phyloP scores from a whole-genome alignment of 2,113 vertebrate species.

The Laticauda colubrina region DNA sequence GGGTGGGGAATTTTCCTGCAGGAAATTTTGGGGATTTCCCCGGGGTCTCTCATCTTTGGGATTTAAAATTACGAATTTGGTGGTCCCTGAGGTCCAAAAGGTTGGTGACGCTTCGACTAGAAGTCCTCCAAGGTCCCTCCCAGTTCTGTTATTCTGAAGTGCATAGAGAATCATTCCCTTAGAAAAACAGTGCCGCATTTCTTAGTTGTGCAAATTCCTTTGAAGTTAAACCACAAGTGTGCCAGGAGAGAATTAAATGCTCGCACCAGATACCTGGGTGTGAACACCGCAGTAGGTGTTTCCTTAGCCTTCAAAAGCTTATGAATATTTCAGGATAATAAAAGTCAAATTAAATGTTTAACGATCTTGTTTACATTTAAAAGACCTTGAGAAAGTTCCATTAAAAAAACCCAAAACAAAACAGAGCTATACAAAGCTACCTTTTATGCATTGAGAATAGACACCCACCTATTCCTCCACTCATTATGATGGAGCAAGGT shows the following conservation, averaged over 20 bases:
- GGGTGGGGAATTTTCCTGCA: no score
- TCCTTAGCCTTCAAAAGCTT: constrained; percentile 54
- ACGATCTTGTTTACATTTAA: constrained; percentile 70
- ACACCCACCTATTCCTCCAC: background rate
- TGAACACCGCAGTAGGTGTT: constrained; percentile 55
- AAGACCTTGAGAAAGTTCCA: constrained; percentile 68
- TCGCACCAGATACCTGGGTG: constrained; percentile 8
- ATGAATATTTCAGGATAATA: constrained; percentile 76
- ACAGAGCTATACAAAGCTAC: constrained; percentile 13
- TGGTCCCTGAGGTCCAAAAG: no score
- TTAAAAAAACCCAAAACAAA: constrained; percentile 22
- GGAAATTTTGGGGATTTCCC: no score
- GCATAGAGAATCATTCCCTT: background rate
- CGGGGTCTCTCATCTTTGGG: no score
- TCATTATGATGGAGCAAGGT: background rate
- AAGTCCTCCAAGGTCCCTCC: background rate
- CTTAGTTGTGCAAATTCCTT: background rate
- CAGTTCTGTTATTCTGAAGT: background rate
- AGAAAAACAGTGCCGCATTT: background rate
- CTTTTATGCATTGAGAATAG: background rate
- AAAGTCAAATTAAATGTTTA: constrained; percentile 73
- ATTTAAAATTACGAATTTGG: no score
- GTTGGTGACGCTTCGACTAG: no score
- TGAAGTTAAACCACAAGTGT: background rate
- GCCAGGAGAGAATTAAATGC: constrained; percentile 19